Conservation (phyloP, 2,888 invertebrate species). For the Cheilosia pagana region DNA sequence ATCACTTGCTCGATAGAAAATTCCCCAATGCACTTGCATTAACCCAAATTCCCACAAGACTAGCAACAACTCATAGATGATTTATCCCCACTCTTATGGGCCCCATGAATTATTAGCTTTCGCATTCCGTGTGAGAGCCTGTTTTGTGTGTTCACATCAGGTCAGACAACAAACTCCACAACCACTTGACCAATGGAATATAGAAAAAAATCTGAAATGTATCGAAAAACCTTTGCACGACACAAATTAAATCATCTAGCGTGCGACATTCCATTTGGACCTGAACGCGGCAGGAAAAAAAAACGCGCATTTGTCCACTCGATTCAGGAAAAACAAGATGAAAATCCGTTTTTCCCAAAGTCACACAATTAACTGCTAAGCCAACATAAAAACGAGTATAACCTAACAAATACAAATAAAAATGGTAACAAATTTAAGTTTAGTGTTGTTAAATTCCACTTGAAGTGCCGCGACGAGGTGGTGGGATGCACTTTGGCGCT, state of each 20-base stretch:
- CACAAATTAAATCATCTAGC: conserved; percentile 55
- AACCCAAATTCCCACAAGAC: conserved; percentile 46
- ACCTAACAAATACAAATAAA: conserved; percentile 3
- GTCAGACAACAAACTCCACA: conserved; percentile 32
- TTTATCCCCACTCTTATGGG: conserved; percentile 63
- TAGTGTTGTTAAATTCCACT: conserved; percentile 31
- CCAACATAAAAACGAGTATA: conserved; percentile 22
- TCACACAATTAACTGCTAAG: conserved; percentile 58
- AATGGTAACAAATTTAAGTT: conserved; percentile 21
- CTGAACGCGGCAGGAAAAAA: conserved; percentile 18
- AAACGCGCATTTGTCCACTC: conserved; percentile 4
- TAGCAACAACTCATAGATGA: conserved; percentile 40
- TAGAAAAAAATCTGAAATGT: background rate
- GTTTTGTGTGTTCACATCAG: conserved; percentile 11
- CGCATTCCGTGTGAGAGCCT: too few relatives aligned
- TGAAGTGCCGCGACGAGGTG: background rate
- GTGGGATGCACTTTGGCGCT: background rate
- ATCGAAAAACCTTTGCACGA: conserved; percentile 38
- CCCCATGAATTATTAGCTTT: conserved; percentile 47
- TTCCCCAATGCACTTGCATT: conserved; percentile 23
- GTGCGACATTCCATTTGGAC: conserved; percentile 60
- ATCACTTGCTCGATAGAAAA: conserved; percentile 29
- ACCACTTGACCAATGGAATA: conserved; percentile 18
- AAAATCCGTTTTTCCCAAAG: conserved; percentile 30
- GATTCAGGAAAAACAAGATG: conserved; percentile 22